phyloP scores from a whole-genome alignment of 2,888 invertebrate species.

The Conchocele bisecta region DNA sequence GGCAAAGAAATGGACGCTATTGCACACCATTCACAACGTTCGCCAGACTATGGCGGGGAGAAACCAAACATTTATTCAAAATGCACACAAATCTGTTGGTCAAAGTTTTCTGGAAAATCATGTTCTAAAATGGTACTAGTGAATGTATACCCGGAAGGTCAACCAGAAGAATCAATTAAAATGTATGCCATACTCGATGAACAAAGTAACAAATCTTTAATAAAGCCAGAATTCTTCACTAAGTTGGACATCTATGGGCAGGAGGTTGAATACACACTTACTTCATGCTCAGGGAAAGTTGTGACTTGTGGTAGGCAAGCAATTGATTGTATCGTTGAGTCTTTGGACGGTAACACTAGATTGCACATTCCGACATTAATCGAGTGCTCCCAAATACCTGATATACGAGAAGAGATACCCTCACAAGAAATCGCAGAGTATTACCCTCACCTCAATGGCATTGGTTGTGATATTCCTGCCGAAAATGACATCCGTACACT shows the following conservation, averaged over 20 bases:
- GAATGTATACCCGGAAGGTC: conserved; percentile 20
- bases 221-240: conserved; percentile 23
- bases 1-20: neutral
- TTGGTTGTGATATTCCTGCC: conserved; percentile 23
- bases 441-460: conserved; percentile 34
- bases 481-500: conserved; percentile 1
- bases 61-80: neutral
- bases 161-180: conserved; percentile 8
- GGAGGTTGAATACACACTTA: conserved; percentile 17
- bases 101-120: conserved; percentile 25
- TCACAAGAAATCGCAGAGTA: conserved; percentile 33
- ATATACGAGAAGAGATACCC: conserved; percentile 42
- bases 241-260: conserved; percentile 1
- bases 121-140: conserved; percentile 37
- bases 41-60: neutral
- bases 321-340: conserved; percentile 27
- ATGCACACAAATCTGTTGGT: conserved; percentile 32
- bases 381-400: conserved; percentile 49
- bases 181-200: conserved; percentile 41
- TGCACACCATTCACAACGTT: neutral
- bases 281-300: conserved; percentile 42
- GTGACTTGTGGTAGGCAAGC: conserved; percentile 25
- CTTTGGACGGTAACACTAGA: conserved; percentile 9
- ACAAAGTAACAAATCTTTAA: conserved; percentile 33
- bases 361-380: conserved; percentile 29